Base-by-base conservation (phyloP, 2,113 vertebrate species). In the Caranx melampygus region DNA sequence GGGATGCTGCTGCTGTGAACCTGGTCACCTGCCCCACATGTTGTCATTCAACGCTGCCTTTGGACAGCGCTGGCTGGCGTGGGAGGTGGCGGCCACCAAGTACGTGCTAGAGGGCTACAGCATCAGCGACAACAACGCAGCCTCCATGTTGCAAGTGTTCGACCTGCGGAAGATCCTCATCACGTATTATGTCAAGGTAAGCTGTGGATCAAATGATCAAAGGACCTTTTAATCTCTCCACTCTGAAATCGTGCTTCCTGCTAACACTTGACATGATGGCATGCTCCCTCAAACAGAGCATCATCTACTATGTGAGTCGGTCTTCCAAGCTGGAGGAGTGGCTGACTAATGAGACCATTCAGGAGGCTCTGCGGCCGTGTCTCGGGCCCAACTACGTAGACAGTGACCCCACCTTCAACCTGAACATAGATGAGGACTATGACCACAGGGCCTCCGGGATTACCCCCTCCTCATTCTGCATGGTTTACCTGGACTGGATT, bases 31-130 rank as follows among this genome's bases (percentile, higher is more conserved):
- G 71, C 97, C 97, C 0, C 95, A 97, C 79, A 94, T 97, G 91
- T 85, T 98, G 73, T 97, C 96, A 40, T 98, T 98, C 92, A 97
- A 98, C 0, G 97, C 97, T 0, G 96, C 97, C 64, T 97, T 97
- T 0, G 96, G 96, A n/a, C 97, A 98, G 93, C 97, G 97, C 92
- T 97, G 97, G 96, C 93, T 98, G 68, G 96, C 97, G 58, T 97
- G 96, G 97, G 97, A 98, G 75, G 96, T 97, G 72, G 96, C 97
- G 0, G 97, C 96, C 87, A 97, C 96, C 83, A 97, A 97, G 87
- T 98, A 97, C 0, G 96, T 98, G 13, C 93, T 98, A 13, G 97
- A 98, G 83, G 97, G 97, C 72, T 98, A 98, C 87, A 97, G 96
- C 93, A 98, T 98, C 91, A 97, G 96, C 0, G 96, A 98, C 93